Percentiles rank a stretch among this genome's conserved stretches.
Conservation (phyloP, 2,113 vertebrate genomes). For the Oreochromis niloticus region DNA sequence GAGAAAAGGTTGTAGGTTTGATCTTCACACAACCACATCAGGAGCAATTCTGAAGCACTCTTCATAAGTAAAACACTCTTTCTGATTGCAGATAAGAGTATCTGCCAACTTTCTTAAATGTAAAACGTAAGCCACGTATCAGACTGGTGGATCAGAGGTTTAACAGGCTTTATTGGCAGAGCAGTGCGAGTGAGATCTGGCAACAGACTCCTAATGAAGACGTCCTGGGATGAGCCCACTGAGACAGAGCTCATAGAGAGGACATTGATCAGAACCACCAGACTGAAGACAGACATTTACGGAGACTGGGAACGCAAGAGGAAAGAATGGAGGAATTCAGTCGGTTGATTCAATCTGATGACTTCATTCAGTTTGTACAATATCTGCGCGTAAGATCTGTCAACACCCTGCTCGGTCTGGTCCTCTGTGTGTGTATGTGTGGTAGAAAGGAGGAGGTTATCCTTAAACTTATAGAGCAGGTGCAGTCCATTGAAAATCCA, state of each 20-base stretch:
- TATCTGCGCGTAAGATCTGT: constrained; percentile 11
- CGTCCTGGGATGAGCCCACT: constrained; percentile 13
- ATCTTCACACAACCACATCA: neutral
- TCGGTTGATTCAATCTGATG: constrained; percentile 6
- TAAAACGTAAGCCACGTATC: neutral
- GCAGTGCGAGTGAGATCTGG: constrained; percentile 1
- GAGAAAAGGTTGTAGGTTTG: neutral
- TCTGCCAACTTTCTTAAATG: neutral
- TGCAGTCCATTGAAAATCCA: constrained; percentile 69
- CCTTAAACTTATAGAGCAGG: constrained; percentile 65
- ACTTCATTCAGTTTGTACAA: constrained; percentile 31
- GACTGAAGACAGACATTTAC: constrained; percentile 23
- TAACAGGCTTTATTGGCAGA: constrained; percentile 16
- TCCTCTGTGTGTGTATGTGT: neutral
- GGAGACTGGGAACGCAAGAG: neutral
- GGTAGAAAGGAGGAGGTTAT: constrained; percentile 28
- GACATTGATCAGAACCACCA: constrained; percentile 43
- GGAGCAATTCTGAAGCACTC: neutral
- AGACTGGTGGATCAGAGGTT: constrained; percentile 12
- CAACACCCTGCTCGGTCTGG: neutral
- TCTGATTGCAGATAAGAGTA: neutral
- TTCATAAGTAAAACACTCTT: neutral
- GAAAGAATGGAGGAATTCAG: constrained; percentile 12
- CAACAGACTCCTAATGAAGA: constrained; percentile 18
- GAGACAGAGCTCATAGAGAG: constrained; percentile 4